Evolutionary conservation across 2,113 vertebrate species (phyloP).

Genomic region (Hippocampus guttulatus): DNA sequence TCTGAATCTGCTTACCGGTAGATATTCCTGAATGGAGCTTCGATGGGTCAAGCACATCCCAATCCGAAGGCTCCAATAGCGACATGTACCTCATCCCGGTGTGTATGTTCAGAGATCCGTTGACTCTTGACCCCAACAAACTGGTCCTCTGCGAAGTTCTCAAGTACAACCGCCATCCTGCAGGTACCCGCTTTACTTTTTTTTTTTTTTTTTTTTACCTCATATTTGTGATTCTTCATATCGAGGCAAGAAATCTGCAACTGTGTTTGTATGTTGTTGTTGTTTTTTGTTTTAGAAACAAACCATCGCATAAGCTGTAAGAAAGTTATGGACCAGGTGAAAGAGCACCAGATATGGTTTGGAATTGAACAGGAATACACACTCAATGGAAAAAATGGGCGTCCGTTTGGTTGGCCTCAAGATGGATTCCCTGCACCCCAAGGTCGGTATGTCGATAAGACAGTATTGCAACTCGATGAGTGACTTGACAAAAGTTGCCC

Average conservation of each 20-base stretch:
- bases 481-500: background rate
- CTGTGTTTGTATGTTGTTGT: background rate
- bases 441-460: slow-evolving; percentile 32
- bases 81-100: slow-evolving; percentile 83
- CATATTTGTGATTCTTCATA: too few species aligned
- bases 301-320: slow-evolving; percentile 54
- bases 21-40: slow-evolving; percentile 83
- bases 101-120: slow-evolving; percentile 78
- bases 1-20: slow-evolving; percentile 23
- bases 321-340: slow-evolving; percentile 49
- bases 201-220: background rate
- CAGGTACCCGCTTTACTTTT: slow-evolving; percentile 68
- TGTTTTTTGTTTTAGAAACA: slow-evolving; percentile 25
- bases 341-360: slow-evolving; percentile 52
- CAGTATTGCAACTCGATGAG: background rate
- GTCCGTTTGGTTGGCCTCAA: slow-evolving; percentile 51
- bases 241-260: slow-evolving; percentile 27
- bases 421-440: slow-evolving; percentile 55
- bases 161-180: slow-evolving; percentile 72
- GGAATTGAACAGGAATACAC: slow-evolving; percentile 68
- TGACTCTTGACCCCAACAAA: slow-evolving; percentile 80
- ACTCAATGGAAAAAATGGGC: slow-evolving; percentile 39
- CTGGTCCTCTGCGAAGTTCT: slow-evolving; percentile 80
- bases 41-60: slow-evolving; percentile 70
- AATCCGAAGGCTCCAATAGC: slow-evolving; percentile 80